These are phyloP conservation scores for Microplitis deprimator DNA, from an alignment of 2,888 invertebrate genomes.

Conservation along the genomic window DNA sequence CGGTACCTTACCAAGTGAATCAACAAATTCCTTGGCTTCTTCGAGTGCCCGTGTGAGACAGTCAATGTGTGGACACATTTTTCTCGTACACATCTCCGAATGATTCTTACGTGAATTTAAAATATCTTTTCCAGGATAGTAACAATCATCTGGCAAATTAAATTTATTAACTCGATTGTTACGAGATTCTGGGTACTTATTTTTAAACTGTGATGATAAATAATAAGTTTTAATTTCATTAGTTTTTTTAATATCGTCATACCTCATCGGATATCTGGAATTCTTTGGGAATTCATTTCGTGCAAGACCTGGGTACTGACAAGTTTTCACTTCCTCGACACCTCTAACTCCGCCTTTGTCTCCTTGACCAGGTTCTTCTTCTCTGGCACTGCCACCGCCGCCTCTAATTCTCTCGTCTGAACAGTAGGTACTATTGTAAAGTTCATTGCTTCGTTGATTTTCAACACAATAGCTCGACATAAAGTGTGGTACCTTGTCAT, in stretches of 20 bases:
- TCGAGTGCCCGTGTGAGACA: slow-evolving; percentile 60
- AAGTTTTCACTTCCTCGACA: slow-evolving; percentile 18
- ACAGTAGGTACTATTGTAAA: slow-evolving; percentile 36
- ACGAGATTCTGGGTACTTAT: background rate
- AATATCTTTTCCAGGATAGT: background rate
- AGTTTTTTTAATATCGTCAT: background rate
- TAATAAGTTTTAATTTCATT: slow-evolving; percentile 20
- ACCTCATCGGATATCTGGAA: slow-evolving; percentile 3
- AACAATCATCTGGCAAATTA: slow-evolving; percentile 1
- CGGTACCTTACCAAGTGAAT: slow-evolving; percentile 61
- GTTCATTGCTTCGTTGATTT: slow-evolving; percentile 35
- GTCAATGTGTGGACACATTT: slow-evolving; percentile 57
- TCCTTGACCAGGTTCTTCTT: slow-evolving; percentile 23
- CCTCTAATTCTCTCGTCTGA: slow-evolving; percentile 52
- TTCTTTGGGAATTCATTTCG: slow-evolving; percentile 6
- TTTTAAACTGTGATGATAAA: slow-evolving; percentile 15
- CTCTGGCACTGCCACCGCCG: slow-evolving; percentile 53
- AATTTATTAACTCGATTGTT: background rate
- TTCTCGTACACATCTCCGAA: slow-evolving; percentile 49
- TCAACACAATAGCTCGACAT: slow-evolving; percentile 50
- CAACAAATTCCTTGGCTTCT: slow-evolving; percentile 64
- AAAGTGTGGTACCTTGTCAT: slow-evolving; percentile 46
- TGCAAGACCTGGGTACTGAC: slow-evolving; percentile 24
- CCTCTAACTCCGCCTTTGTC: background rate
- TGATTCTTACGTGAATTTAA: background rate